Evolutionary conservation across 2,797 vertebrate genomes (phyloP).

Genomic region (Parauchenoglanis punctatus): DNA sequence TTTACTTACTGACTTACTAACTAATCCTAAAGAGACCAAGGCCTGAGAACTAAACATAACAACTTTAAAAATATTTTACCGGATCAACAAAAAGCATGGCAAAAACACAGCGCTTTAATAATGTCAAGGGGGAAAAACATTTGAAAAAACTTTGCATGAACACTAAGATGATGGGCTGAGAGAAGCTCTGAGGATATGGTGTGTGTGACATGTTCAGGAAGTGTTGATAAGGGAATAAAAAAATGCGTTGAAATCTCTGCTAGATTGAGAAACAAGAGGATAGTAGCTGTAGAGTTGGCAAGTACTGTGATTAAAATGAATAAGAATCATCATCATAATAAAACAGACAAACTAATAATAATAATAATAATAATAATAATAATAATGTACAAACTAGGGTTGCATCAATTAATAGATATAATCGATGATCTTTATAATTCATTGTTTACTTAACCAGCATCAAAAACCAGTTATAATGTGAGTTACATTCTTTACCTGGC

Average conservation of each 20-base stretch:
- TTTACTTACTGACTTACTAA: no score
- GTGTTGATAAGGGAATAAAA: not conserved
- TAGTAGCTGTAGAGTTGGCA: not conserved
- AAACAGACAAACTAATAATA: not conserved
- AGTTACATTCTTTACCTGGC: not conserved
- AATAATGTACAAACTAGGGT: constrained; percentile 19
- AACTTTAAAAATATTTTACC: not conserved
- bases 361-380: constrained; percentile 15
- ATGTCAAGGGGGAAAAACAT: not conserved
- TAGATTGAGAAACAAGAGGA: not conserved
- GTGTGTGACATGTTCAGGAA: not conserved
- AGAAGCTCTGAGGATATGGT: not conserved
- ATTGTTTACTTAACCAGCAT: not conserved
- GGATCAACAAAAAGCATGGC: not conserved
- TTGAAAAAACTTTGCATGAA: not conserved
- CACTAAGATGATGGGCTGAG: not conserved
- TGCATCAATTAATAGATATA: not conserved
- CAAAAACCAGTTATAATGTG: not conserved
- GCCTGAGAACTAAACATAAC: not conserved
- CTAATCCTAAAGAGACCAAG: not conserved
- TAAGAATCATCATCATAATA: constrained; percentile 3
- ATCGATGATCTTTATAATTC: not conserved
- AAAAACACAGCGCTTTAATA: not conserved
- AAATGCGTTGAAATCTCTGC: not conserved
- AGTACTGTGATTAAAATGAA: not conserved